These are phyloP conservation scores for Lepisosteus osseus DNA, from an alignment of 2,113 vertebrate species.

Conservation along the genomic window DNA sequence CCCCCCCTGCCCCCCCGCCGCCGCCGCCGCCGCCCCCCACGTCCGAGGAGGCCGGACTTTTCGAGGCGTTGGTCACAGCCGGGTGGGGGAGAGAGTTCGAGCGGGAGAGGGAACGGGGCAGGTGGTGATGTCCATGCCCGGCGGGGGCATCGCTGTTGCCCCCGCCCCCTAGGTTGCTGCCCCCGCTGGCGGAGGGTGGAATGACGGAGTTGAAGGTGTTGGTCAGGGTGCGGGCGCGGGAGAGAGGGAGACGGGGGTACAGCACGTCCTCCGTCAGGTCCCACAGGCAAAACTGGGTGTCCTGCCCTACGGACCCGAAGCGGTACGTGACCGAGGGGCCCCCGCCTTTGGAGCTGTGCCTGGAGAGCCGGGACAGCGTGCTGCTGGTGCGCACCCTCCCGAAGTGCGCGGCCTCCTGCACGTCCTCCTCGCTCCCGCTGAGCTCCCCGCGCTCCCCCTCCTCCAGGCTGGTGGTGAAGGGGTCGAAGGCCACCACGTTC, in stretches of 20 bases:
- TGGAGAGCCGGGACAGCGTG: constrained; percentile 74
- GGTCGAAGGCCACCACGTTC: constrained; percentile 87
- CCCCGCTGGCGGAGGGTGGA: constrained; percentile 55
- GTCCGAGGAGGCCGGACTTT: constrained; percentile 43
- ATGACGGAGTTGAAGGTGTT: constrained; percentile 63
- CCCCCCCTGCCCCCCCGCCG: constrained; percentile 22
- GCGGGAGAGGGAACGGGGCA: constrained; percentile 81
- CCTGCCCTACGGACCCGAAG: constrained; percentile 87
- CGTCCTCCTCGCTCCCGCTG: constrained; percentile 70
- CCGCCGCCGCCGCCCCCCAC: constrained; percentile 12
- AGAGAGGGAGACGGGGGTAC: constrained; percentile 68
- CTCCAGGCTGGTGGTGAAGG: constrained; percentile 75
- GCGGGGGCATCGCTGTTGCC: constrained; percentile 32
- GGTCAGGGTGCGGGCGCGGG: constrained; percentile 71
- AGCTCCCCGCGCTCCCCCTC: constrained; percentile 67
- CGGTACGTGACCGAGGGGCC: constrained; percentile 74
- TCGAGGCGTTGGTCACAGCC: constrained; percentile 60
- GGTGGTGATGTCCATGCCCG: constrained; percentile 45
- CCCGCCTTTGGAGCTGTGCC: constrained; percentile 66
- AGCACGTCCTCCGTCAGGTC: constrained; percentile 84
- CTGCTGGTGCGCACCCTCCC: constrained; percentile 70
- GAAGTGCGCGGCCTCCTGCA: constrained; percentile 54
- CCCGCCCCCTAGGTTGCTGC: constrained; percentile 46
- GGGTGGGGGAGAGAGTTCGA: constrained; percentile 89
- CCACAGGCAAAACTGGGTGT: constrained; percentile 91